Conservation (phyloP, 2,113 vertebrate genomes). For the Rana temporaria region DNA sequence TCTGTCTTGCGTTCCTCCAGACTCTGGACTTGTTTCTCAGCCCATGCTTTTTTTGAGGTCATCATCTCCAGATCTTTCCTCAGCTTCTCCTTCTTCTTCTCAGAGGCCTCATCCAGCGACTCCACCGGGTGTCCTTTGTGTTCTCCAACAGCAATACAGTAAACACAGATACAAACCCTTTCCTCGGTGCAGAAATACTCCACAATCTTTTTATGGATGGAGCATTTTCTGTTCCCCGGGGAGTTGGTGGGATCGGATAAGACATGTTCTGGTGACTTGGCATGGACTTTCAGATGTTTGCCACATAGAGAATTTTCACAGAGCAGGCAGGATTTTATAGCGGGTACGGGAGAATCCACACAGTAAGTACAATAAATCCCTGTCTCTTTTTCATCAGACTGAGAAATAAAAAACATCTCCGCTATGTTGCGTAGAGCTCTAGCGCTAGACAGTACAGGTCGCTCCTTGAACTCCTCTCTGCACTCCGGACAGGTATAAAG, state of each 20-base stretch:
- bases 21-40: neutral
- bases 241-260: neutral
- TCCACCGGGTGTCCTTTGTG: neutral
- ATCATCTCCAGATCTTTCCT: neutral
- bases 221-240: neutral
- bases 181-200: constrained; percentile 1
- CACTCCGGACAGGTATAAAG: no score
- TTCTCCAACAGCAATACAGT: neutral
- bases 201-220: neutral
- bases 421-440: neutral
- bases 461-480: no score
- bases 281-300: no score
- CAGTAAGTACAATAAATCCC: no score
- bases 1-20: neutral
- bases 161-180: neutral
- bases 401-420: no score
- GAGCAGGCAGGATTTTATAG: no score
- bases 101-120: neutral
- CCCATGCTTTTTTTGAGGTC: neutral
- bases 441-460: no score
- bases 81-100: neutral
- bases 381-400: no score
- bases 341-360: no score
- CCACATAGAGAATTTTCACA: no score
- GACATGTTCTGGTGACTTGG: no score